Conservation (phyloP, 2,113 vertebrate species). For the Bufo gargarizans region DNA sequence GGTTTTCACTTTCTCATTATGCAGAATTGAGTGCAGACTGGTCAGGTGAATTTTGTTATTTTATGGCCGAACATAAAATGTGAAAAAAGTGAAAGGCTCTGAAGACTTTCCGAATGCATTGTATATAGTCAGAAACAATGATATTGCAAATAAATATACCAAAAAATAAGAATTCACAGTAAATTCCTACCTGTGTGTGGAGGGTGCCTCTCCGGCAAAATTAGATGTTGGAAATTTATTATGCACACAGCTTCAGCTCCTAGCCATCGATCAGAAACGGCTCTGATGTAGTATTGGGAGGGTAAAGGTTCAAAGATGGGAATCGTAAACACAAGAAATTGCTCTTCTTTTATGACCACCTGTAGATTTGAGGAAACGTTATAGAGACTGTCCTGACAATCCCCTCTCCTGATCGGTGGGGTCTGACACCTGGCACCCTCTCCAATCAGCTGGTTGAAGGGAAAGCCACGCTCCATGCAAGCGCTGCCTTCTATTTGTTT, state of each 20-base stretch:
- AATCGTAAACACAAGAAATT: slow-evolving; percentile 93
- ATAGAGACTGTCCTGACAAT: neutral
- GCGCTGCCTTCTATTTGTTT: no score
- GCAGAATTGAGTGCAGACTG: no score
- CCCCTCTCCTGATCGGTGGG: no score
- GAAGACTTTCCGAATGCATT: neutral
- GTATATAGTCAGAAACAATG: neutral
- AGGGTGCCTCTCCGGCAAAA: slow-evolving; percentile 94
- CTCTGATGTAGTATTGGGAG: slow-evolving; percentile 95
- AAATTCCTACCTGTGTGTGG: slow-evolving; percentile 88
- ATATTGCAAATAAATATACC: neutral
- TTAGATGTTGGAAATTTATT: slow-evolving; percentile 97
- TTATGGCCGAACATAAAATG: no score
- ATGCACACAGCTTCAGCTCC: slow-evolving; percentile 93
- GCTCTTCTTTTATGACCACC: slow-evolving; percentile 88
- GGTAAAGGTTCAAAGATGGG: slow-evolving; percentile 98
- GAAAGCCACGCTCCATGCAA: no score
- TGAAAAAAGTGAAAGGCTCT: no score
- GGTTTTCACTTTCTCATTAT: no score
- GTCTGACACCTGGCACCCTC: no score
- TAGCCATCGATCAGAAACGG: slow-evolving; percentile 95
- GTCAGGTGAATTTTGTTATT: no score
- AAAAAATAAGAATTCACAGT: neutral
- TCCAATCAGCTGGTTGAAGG: no score
- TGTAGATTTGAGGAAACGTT: slow-evolving; percentile 61